Evolutionary conservation across 2,888 invertebrate genomes (phyloP).

Genomic region (Corythucha ciliata): DNA sequence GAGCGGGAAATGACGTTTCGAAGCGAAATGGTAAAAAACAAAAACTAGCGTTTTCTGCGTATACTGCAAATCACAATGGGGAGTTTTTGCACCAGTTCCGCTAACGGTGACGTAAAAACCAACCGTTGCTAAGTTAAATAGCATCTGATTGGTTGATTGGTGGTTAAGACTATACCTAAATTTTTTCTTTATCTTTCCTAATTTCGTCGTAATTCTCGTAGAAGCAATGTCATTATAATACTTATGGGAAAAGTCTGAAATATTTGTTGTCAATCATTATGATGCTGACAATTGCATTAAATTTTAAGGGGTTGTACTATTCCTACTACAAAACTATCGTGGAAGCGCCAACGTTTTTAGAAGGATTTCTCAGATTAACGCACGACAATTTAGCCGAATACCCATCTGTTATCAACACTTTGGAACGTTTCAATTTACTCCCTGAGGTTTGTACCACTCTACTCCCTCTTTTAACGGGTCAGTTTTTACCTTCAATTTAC

Average conservation of each 20-base stretch:
- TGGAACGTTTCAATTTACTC: conserved; percentile 71
- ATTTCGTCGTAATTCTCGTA: neutral
- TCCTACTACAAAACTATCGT: conserved; percentile 77
- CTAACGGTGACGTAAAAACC: no score
- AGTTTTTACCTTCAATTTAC: neutral
- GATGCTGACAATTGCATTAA: no score
- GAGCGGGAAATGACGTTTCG: conserved; percentile 78
- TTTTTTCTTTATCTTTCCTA: conserved; percentile 12
- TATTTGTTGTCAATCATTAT: no score
- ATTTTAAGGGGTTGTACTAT: conserved; percentile 71
- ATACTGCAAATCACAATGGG: no score
- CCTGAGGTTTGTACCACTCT: conserved; percentile 59
- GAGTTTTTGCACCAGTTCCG: no score
- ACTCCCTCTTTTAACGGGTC: neutral
- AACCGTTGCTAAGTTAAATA: conserved; percentile 1
- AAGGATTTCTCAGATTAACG: conserved; percentile 55
- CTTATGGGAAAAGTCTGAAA: no score
- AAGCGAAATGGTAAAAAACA: conserved; percentile 74
- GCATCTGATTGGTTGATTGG: neutral
- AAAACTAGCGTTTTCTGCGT: neutral
- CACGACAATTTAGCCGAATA: conserved; percentile 71
- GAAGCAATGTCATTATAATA: no score
- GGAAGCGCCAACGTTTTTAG: conserved; percentile 51
- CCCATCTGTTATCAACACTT: conserved; percentile 68
- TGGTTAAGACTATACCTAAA: neutral